Evolutionary conservation across 2,113 vertebrate genomes (phyloP), one percentile per base, ranked within the genome.

Genomic region (Ochotona curzoniae): DNA sequence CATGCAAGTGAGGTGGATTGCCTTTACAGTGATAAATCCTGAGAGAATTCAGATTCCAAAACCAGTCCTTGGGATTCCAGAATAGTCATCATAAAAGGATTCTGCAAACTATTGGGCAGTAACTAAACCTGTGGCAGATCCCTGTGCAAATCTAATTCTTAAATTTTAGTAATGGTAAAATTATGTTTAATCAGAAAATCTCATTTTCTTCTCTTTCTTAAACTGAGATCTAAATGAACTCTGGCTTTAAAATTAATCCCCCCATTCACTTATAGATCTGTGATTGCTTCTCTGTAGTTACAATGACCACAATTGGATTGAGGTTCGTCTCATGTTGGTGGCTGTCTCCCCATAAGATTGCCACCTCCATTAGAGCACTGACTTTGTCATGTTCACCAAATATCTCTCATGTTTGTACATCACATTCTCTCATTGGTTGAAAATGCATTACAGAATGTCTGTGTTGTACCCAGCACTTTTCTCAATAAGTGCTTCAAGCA

Each of bases 121-220:
- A 90, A 82, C 54, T 76, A 92, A 94, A 60, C 28, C 64, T 94
- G 91, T 82, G 91, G 57, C 90, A 92, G 82, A 92, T 89, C 82
- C 90, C 49, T 84, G 89, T 79, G 60, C 67, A 83, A 94, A 92
- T 93, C 93, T 88, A 79, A 94, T 93, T 96, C 82, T 66, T 70
- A 94, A 90, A 96, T 88, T 94, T 94, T 82, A 92, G 92, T 94
- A 90, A 88, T 63, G 74, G 74, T 86, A 74, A 97, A 96, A 96
- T 92, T 96, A 88, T 90, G 91, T 93, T 90, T 88, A 93, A 21
- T 90, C 85, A 88, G 88, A 92, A 94, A 95, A 82, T 78, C 90
- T 97, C 90, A 93, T 94, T 93, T 92, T 82, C 90, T 51, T 90
- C 93, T 95, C 79, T 90, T 96, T 95, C 96, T 93, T 93, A 96